Base-by-base conservation (phyloP, 2,113 vertebrate genomes). In the Alexandromys fortis region DNA sequence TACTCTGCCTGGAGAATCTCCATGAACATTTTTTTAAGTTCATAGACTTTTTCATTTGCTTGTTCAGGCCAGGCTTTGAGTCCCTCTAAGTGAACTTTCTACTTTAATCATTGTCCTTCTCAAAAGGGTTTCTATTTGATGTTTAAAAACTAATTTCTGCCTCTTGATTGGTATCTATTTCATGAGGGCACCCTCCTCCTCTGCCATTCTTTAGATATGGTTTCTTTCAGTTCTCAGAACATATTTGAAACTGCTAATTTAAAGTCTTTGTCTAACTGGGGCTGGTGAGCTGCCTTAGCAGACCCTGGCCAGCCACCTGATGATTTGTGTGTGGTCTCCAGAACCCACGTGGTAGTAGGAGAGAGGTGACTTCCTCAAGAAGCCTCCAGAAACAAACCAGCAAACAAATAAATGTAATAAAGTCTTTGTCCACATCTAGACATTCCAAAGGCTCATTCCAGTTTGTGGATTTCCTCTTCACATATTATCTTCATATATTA, bases 101-200 rank as follows among this genome's bases (percentile, higher is more conserved):
- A 67, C 70, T 89, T 91, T 28, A 72, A 68, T 47, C 81, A 70
- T 14, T 91, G 2, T 30, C 35, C 14, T 91, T 86, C 75, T 67
- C 30, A 79, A 81, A 26, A 33, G 61, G 68, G 75, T 94, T 89
- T 94, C 67, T 92, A 58, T 42, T 61, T 49, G 49, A 26, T 72
- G 73, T 52, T 77, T 86, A 70, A 30, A 92, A 89, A 92, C 73
- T 38, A 63, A 70, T 86, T 91, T 95, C 3, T n/a, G 0, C 67
- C 26, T 70, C 61, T 82, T 93, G 49, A 35, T 92, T 63, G 24
- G 38, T 77, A 81, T 86, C 38, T 87, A 12, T 86, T 93, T 96
- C 21, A 58, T n/a, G n/a, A 92, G n/a, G 58, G 3, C 38, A 70
- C 61, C 16, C 24, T 92, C 65, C 49, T 90, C 22, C 77, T 70